Evolutionary conservation across 2,797 vertebrate genomes (phyloP), one percentile per base, ranked within the genome.

Genomic region (Cyprinella venusta): DNA sequence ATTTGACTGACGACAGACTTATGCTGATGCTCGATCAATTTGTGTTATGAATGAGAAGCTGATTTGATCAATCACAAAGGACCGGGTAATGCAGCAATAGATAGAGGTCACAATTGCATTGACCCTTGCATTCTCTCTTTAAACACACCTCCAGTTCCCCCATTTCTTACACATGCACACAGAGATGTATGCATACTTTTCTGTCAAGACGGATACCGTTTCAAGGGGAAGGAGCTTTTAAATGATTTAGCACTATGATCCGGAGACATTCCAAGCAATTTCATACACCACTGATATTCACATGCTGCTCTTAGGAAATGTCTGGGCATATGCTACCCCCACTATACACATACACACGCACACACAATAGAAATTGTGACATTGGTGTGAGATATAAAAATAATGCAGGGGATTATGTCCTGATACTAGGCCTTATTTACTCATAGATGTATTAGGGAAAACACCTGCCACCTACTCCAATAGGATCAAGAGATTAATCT

Each of bases 401-500:
- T 91, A 93, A 94, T 93, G 90, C 90, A 89, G 87, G 88, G 93
- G 95, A 96, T 96, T 96, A 97, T 90, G 88, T 89, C 93, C 94
- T 92, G 93, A 95, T 95, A 95, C 94, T 92, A 93, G 92, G 92
- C 93, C 92, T 93, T 94, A 95, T 93, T 95, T 95, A 94, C 93
- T 90, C 85, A 88, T 88, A 87, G 90, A 91, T 93, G 92, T 91
- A 90, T 94, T 92, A 90, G 90, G 89, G 82, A 94, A 95, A 95
- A 94, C 93, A 96, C 94, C 95, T 95, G 93, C 94, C 95, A 95
- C 94, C 92, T 92, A 94, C 94, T 92, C 91, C 94, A 94, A 94
- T 93, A 92, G 92, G 92, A 97, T 96, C 95, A 95, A 91, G 91
- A 92, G 96, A 97, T 97, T 97, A 96, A 97, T 96, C 96, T 96